Conservation (phyloP, 1,140 invertebrate species). For the Cheumatopsyche charites region DNA sequence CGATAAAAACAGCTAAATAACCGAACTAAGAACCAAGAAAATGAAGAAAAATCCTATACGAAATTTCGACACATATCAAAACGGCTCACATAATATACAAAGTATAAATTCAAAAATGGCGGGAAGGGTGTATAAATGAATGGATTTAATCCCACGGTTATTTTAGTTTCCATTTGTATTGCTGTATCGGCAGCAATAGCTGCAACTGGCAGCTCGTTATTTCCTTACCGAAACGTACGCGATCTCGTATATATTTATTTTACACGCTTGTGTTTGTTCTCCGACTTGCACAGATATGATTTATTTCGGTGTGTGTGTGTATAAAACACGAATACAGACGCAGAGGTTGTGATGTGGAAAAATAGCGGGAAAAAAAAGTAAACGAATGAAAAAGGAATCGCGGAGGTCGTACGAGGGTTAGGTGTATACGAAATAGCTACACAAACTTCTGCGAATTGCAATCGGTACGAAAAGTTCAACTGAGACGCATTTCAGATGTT, state of each 20-base stretch:
- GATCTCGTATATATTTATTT: not conserved
- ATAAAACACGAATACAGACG: conserved; percentile 26
- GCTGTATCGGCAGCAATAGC: conserved; percentile 34
- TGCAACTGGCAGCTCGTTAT: conserved; percentile 39
- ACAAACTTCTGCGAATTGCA: conserved; percentile 18
- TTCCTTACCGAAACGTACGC: conserved; percentile 28
- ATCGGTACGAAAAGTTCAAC: conserved; percentile 11
- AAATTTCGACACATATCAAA: not conserved
- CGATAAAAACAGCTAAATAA: too few species aligned
- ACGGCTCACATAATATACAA: too few species aligned
- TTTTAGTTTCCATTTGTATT: conserved; percentile 35
- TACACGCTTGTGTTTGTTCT: not conserved
- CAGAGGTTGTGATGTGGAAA: conserved; percentile 37
- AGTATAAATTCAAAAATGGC: not conserved
- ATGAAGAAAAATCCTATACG: not conserved
- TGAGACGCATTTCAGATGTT: conserved; percentile 7
- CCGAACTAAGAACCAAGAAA: not conserved
- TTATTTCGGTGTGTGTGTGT: too few species aligned
- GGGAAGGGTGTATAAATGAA: conserved; percentile 10
- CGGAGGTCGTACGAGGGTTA: conserved; percentile 5
- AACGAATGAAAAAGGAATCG: conserved; percentile 7
- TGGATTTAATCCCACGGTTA: conserved; percentile 29
- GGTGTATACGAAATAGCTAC: conserved; percentile 29
- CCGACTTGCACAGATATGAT: not conserved
- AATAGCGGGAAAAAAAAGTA: conserved; percentile 35